These are phyloP conservation scores for Amiota minor DNA, from an alignment of 2,888 invertebrate genomes.

Conservation along the genomic window DNA sequence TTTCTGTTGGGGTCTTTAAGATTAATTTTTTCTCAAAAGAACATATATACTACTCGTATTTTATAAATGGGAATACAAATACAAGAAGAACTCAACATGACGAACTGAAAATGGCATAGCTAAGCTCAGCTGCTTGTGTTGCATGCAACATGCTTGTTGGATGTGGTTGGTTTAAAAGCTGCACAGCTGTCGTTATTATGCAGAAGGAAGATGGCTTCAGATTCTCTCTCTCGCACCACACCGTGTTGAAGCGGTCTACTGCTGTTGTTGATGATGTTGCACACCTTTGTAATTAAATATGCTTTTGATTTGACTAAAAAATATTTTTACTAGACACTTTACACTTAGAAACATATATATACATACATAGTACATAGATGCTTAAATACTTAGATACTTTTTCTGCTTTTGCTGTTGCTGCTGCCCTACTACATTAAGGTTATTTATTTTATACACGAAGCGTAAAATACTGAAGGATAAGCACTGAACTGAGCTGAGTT, in stretches of 20 bases:
- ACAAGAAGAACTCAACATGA: no score
- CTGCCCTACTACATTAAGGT: slow-evolving; percentile 61
- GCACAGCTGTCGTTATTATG: not conserved
- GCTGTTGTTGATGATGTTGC: not conserved
- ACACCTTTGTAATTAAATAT: slow-evolving; percentile 25
- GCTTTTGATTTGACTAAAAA: slow-evolving; percentile 22
- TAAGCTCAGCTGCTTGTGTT: no score
- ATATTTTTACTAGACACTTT: not conserved
- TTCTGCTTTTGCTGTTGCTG: no score
- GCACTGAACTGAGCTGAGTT: not conserved
- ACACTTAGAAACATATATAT: not conserved
- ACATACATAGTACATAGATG: no score
- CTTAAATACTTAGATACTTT: no score
- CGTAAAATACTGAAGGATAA: not conserved
- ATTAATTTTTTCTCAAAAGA: not conserved
- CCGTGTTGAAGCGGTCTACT: not conserved
- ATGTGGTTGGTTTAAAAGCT: not conserved
- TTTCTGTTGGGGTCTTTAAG: slow-evolving; percentile 10
- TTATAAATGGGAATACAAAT: no score
- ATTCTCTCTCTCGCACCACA: not conserved
- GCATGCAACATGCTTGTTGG: not conserved
- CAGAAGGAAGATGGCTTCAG: not conserved
- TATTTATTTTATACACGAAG: slow-evolving; percentile 50
- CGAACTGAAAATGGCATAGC: no score
- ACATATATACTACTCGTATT: not conserved